Evolutionary conservation across 2,797 vertebrate species (phyloP), one percentile per base, ranked within the genome.

Genomic region (Coluber constrictor): DNA sequence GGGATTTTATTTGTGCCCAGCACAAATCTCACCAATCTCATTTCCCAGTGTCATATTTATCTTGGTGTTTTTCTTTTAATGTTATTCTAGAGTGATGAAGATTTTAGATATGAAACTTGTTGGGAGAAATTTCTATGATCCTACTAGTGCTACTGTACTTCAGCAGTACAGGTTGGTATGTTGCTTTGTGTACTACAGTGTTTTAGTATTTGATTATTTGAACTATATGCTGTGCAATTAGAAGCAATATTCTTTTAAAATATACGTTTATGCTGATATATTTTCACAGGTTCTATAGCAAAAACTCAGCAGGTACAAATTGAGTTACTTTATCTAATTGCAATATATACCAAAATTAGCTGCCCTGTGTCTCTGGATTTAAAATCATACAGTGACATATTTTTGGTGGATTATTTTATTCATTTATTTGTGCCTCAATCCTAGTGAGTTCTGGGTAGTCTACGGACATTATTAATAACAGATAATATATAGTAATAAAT

Each of bases 51-150:
- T 74, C 27, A 79, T 90, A 25, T 51, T 27, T 59, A 32, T 13
- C 23, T 55, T 89, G 61, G 3, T 7, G 54, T 90, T 90, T 20
- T 51, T 93, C 9, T 1, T 90, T 29, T 54, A 15, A 83, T 25
- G 20, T 83, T 23, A 47, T 92, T 57, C 92, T 7, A 99, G 99
- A 90, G 98, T 98, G 87, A 98, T 99, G 99, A 99, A 97, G 96
- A 98, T 98, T 90, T 92, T 99, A 37, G 98, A 98, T 61, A 97
- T 99, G 97, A 99, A 98, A 95, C 96, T 98, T n/a, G 98, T 99
- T 20, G 98, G 98, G 25, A 98, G 98, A 92, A 99, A 99, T 95
- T 99, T 99, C 95, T 99, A 98, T 13, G 98, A 99, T 94, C 98
- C 99, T 56, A 97, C 97, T 70, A 97, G 96, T 86, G 98, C 99